phyloP scores from a whole-genome alignment of 2,113 vertebrate species.

The Tenrec ecaudatus region DNA sequence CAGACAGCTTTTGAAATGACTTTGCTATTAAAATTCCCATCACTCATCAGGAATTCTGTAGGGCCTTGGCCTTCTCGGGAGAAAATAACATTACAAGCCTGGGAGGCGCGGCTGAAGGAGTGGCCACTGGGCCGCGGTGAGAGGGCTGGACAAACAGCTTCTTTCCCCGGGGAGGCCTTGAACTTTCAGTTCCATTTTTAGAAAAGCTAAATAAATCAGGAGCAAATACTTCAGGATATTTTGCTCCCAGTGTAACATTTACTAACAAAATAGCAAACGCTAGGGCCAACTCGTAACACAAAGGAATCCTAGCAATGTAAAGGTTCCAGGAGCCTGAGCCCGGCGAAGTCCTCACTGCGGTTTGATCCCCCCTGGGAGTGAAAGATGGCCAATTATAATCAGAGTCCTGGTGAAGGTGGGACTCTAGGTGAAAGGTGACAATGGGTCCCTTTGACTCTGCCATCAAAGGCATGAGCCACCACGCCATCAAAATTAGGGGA shows the following conservation, averaged over 20 bases:
- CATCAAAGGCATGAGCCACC: background rate
- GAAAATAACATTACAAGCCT: slow-evolving; percentile 50
- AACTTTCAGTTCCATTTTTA: slow-evolving; percentile 77
- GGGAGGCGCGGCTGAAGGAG: slow-evolving; percentile 21
- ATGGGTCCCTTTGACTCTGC: background rate
- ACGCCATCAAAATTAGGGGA: background rate
- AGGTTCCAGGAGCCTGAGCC: background rate
- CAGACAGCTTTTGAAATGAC: slow-evolving; percentile 59
- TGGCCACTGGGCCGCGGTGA: background rate
- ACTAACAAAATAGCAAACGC: slow-evolving; percentile 43
- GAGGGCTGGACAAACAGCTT: slow-evolving; percentile 41
- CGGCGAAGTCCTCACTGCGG: background rate
- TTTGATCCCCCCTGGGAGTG: background rate
- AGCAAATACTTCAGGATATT: slow-evolving; percentile 65
- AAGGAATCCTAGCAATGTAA: background rate
- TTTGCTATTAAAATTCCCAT: slow-evolving; percentile 59
- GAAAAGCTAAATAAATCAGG: slow-evolving; percentile 80
- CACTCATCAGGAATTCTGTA: slow-evolving; percentile 25
- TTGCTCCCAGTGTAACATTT: slow-evolving; percentile 46
- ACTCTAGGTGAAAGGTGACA: background rate
- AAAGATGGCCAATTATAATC: background rate
- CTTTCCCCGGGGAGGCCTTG: slow-evolving; percentile 75
- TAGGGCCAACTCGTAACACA: slow-evolving; percentile 7
- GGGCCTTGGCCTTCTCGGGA: slow-evolving; percentile 67
- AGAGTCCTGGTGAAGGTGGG: background rate